A percentile compares a stretch with the other conserved stretches of the same genome.
phyloP scores from a whole-genome alignment of 2,113 vertebrate genomes.

The Odontesthes bonariensis region DNA sequence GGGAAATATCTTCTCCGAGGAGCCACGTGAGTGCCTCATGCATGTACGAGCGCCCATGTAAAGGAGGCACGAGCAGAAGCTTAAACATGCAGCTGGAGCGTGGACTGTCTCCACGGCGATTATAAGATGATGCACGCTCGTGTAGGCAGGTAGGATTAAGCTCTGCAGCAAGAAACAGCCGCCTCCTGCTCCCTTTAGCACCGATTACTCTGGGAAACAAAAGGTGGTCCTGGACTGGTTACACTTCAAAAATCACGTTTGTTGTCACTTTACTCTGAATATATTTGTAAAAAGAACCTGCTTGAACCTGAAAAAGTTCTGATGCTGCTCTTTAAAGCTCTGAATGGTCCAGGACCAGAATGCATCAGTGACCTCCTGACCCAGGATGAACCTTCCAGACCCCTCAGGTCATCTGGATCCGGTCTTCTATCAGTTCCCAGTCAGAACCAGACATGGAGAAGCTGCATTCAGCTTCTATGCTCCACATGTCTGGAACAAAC shows the following conservation, averaged over 20 bases:
- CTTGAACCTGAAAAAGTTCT: no score
- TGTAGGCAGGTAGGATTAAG: background rate
- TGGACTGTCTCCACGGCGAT: constrained; percentile 13
- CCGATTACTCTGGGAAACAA: background rate
- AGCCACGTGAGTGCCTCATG: constrained; percentile 27
- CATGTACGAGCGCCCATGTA: constrained; percentile 24
- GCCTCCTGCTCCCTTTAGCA: constrained; percentile 24
- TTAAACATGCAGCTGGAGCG: background rate
- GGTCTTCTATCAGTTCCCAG: no score
- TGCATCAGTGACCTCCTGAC: no score
- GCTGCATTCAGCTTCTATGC: no score
- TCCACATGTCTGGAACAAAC: no score
- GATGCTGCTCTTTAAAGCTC: no score
- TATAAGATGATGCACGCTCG: constrained; percentile 21
- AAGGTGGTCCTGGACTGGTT: background rate
- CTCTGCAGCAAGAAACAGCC: constrained; percentile 8
- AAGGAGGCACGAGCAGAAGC: constrained; percentile 3
- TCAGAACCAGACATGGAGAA: no score
- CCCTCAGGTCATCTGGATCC: no score
- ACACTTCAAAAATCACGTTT: background rate
- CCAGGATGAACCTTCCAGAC: no score
- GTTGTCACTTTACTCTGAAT: no score
- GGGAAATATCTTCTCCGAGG: constrained; percentile 4
- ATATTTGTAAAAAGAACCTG: no score
- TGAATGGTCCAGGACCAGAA: no score